Base-by-base conservation (phyloP, 2,888 invertebrate species). In the Danaus chrysippus region DNA sequence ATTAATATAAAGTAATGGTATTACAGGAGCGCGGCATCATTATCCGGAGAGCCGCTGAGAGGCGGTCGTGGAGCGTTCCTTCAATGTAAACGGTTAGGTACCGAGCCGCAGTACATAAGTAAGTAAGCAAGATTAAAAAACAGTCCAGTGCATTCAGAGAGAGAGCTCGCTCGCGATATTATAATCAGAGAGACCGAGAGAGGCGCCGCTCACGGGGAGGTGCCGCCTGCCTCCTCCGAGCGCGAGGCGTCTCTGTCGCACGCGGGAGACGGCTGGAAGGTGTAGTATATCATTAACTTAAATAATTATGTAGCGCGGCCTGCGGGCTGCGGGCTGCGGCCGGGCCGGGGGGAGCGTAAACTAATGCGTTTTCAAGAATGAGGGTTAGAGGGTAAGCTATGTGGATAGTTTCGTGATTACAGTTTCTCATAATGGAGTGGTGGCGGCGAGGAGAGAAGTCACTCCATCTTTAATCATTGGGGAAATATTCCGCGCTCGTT, bases 281-380 rank as follows among this genome's bases (percentile, higher is more conserved):
- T 86, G 86, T 84, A 82, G 81, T 84, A 86, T 84, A 87, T 89
- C 87, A 90, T 90, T 88, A 89, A 84, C 83, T 89, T 84, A 87
- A 87, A 89, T 88, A 88, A 89, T 88, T 85, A 89, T 81, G 83
- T 81, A 75, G 81, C 77, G 78, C 82, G 55, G 15, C 64, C 52
- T 65, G 63, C 70, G 68, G 59, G 76, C 75, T 72, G 70, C 42
- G 66, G 44, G 1, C 42, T 46, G 42, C 11, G 23, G 10, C 10
- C 54, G 23, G 6, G 43, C 43, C 67, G 17, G 3, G 58, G 52
- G 61, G 68, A 65, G 79, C 78, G 76, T 61, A 62, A 76, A 77
- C 77, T 63, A 61, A 55, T 58, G 61, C 70, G 77, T 75, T 71
- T 11, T 15, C 42, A 42, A 54, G 42, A 52, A 55, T 1, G 61